These are phyloP conservation scores for Catalaphyllia jardinei DNA, from an alignment of 64 coral and sea anemone species.

Conservation along the genomic window DNA sequence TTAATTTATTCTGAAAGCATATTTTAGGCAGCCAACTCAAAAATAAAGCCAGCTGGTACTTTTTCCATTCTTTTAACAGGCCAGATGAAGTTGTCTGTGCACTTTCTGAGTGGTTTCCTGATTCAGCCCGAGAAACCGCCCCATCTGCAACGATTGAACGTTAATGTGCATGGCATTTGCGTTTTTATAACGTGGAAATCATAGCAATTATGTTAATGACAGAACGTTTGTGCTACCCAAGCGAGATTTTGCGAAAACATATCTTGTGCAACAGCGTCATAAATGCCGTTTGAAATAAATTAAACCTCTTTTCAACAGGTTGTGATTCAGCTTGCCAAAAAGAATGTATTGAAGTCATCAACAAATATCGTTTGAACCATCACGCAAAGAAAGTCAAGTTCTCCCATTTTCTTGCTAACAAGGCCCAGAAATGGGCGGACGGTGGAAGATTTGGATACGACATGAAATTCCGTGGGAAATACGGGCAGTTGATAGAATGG, in stretches of 20 bases:
- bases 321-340: slow-evolving; percentile 67
- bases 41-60: not conserved
- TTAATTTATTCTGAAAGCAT: too few species aligned
- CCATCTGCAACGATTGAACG: too few species aligned
- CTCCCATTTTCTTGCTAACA: slow-evolving; percentile 66
- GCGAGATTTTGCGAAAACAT: too few species aligned
- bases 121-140: not conserved
- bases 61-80: not conserved
- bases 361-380: slow-evolving; percentile 81
- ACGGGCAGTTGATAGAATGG: slow-evolving; percentile 92
- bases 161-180: too few species aligned
- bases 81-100: too few species aligned
- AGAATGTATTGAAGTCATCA: slow-evolving; percentile 83
- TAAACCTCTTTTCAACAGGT: slow-evolving; percentile 10
- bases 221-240: too few species aligned
- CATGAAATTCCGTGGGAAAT: slow-evolving; percentile 81
- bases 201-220: too few species aligned
- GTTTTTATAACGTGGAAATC: too few species aligned
- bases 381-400: slow-evolving; percentile 56
- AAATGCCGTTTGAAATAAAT: too few species aligned
- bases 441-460: slow-evolving; percentile 87
- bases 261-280: too few species aligned
- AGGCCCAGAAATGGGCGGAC: slow-evolving; percentile 84
- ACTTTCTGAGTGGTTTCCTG: not conserved
- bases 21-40: too few species aligned